Percentiles rank a stretch among this genome's conserved stretches.
phyloP scores from a whole-genome alignment of 2,797 vertebrate species.

The Pseudochirops corinnae region DNA sequence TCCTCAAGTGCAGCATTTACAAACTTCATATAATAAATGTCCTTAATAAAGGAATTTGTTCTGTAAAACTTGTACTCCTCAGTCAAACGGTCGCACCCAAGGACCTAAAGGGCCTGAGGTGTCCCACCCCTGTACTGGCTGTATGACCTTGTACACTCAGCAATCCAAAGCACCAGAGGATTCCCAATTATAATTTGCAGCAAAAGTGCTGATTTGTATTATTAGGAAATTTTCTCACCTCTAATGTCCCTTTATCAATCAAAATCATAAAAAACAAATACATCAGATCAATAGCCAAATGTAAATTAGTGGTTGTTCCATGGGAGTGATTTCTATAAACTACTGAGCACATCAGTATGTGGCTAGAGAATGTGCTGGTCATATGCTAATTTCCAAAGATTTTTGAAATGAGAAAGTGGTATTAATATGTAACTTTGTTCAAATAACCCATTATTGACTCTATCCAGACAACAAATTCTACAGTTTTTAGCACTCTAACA shows the following conservation, averaged over 20 bases:
- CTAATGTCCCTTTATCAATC: background rate
- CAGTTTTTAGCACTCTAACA: background rate
- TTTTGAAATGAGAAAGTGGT: background rate
- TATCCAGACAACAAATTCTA: background rate
- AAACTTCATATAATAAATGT: no score
- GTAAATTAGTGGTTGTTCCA: background rate
- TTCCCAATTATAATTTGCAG: background rate
- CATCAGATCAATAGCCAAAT: background rate
- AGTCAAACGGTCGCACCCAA: no score
- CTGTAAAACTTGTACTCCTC: no score
- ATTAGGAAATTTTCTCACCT: background rate
- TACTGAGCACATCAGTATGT: background rate
- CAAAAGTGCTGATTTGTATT: background rate
- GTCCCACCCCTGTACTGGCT: background rate
- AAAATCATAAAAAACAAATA: background rate
- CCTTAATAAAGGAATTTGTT: no score
- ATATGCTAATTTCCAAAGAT: background rate
- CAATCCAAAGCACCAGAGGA: background rate
- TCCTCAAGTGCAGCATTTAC: no score
- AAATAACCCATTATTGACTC: background rate
- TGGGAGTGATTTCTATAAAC: background rate
- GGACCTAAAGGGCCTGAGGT: no score
- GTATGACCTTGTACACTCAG: background rate
- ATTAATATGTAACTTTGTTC: background rate
- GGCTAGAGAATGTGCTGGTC: background rate